phyloP scores from a whole-genome alignment of 2,113 vertebrate species.

The Pontoporia blainvillei region DNA sequence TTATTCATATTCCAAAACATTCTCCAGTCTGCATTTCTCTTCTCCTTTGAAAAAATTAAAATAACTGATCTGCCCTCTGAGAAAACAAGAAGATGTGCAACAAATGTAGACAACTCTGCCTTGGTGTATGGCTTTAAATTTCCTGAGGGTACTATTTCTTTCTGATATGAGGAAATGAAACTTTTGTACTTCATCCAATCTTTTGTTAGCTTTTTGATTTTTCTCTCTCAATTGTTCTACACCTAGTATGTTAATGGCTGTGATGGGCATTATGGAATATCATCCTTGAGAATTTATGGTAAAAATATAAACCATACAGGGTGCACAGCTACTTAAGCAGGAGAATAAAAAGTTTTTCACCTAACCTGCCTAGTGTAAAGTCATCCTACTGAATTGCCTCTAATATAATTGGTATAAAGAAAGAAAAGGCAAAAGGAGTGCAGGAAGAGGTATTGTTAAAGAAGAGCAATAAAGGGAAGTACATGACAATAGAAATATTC shows the following conservation, averaged over 20 bases:
- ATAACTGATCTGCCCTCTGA: constrained; percentile 12
- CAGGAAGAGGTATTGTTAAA: not conserved
- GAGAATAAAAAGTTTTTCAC: not conserved
- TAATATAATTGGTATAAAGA: constrained; percentile 9
- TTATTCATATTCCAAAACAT: constrained; percentile 41
- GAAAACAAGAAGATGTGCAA: not conserved
- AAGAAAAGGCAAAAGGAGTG: not conserved
- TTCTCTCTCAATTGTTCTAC: not conserved
- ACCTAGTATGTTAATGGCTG: not conserved
- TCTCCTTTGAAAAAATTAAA: constrained; percentile 46
- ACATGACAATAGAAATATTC: constrained; percentile 53
- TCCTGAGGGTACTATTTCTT: not conserved
- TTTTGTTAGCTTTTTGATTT: constrained; percentile 25
- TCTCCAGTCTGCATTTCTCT: constrained; percentile 52
- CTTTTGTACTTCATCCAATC: not conserved
- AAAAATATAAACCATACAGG: constrained; percentile 15
- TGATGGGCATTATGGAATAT: not conserved
- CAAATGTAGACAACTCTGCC: not conserved
- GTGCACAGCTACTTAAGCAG: not conserved
- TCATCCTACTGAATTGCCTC: constrained; percentile 13
- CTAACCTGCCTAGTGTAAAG: not conserved
- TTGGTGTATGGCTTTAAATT: not conserved
- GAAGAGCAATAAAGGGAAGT: constrained; percentile 28
- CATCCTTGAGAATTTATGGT: not conserved
- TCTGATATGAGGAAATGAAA: not conserved